A percentile compares a stretch with the other conserved stretches of the same genome.
phyloP scores from a whole-genome alignment of 2,888 invertebrate species.

The Drosophila birchii region DNA sequence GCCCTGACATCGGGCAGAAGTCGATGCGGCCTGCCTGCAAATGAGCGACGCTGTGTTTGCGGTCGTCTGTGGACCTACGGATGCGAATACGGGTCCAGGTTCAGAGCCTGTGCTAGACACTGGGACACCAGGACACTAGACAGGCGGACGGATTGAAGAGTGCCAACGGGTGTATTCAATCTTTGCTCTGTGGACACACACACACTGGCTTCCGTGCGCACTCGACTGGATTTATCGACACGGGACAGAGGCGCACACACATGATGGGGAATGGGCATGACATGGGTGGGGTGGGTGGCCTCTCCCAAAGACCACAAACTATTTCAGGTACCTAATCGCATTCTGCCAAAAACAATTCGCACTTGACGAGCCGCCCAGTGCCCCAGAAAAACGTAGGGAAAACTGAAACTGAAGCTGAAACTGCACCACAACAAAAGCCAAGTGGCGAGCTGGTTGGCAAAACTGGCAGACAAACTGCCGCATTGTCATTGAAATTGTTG shows the following conservation, averaged over 20 bases:
- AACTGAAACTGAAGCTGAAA: slow-evolving; percentile 11
- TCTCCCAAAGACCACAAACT: slow-evolving; percentile 30
- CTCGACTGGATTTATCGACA: slow-evolving; percentile 38
- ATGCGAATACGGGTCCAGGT: slow-evolving; percentile 9
- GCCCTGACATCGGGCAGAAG: slow-evolving; percentile 13
- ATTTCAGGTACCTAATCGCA: slow-evolving; percentile 48
- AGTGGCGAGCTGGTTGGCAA: slow-evolving; percentile 27
- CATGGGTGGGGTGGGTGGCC: slow-evolving; percentile 5
- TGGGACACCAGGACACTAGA: slow-evolving; percentile 1
- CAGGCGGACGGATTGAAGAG: slow-evolving; percentile 12
- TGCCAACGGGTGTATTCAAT: slow-evolving; percentile 38
- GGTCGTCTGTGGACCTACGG: slow-evolving; percentile 31
- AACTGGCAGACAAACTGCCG: slow-evolving; percentile 45
- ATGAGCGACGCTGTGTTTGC: slow-evolving; percentile 46
- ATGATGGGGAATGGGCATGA: background rate
- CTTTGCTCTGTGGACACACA: slow-evolving; percentile 29
- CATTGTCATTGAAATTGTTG: slow-evolving; percentile 53
- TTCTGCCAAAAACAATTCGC: slow-evolving; percentile 48
- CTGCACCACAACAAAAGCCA: slow-evolving; percentile 39
- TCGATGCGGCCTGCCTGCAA: slow-evolving; percentile 47
- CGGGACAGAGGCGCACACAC: slow-evolving; percentile 1
- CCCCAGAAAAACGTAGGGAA: slow-evolving; percentile 6
- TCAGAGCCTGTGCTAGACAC: slow-evolving; percentile 9
- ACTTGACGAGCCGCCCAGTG: slow-evolving; percentile 17
- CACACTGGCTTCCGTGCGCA: slow-evolving; percentile 31